Conservation (phyloP, 2,113 vertebrate species). For the Edolisoma coerulescens region DNA sequence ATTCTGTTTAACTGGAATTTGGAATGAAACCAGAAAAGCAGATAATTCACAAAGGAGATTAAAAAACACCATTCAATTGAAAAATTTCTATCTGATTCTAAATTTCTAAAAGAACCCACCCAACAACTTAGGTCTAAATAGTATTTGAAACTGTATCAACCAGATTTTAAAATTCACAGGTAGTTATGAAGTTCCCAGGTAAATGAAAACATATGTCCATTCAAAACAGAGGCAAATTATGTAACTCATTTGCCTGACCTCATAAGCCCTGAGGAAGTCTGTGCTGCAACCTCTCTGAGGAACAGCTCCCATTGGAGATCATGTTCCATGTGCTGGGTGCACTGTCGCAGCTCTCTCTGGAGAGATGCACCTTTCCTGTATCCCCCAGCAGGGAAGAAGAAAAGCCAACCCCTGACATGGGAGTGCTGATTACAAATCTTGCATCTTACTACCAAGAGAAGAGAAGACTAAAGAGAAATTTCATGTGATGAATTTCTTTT, state of each 20-base stretch:
- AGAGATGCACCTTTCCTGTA: not conserved
- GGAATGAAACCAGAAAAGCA: not conserved
- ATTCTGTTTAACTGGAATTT: not conserved
- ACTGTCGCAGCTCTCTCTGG: accelerated
- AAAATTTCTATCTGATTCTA: not conserved
- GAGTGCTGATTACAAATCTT: not conserved
- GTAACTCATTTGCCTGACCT: not conserved
- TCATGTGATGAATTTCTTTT: not conserved
- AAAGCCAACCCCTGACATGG: not conserved
- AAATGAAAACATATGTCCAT: not conserved
- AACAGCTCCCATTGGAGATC: not conserved
- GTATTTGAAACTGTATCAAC: not conserved
- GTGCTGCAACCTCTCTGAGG: not conserved
- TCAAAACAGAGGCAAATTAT: not conserved
- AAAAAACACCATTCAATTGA: not conserved
- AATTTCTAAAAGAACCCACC: not conserved
- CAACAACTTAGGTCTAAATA: not conserved
- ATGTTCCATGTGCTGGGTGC: not conserved
- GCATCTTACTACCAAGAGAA: not conserved
- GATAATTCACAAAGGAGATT: not conserved
- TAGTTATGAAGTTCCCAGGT: not conserved
- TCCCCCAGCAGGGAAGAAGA: not conserved
- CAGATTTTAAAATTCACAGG: not conserved
- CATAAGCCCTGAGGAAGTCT: not conserved
- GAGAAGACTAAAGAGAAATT: not conserved